A percentile compares a stretch with the other conserved stretches of the same genome.
Evolutionary conservation across 1,140 invertebrate species (phyloP).

Genomic region (Venturia canescens): DNA sequence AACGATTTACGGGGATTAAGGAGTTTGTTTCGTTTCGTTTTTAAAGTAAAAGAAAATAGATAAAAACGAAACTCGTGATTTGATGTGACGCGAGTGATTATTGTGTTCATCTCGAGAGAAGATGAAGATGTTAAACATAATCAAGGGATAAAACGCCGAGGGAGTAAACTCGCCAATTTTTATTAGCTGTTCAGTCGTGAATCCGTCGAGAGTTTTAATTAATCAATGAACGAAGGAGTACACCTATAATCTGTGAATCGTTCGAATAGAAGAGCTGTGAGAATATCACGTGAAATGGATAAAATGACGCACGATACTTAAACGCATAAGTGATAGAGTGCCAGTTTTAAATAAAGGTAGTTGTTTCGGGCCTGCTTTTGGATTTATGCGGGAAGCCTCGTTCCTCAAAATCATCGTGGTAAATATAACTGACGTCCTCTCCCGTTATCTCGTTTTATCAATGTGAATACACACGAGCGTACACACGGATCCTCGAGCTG

Average conservation of each 20-base stretch:
- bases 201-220: background rate
- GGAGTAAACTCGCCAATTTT: background rate
- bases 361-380: background rate
- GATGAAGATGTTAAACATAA: conserved; percentile 1
- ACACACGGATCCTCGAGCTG: conserved; percentile 11
- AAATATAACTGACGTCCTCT: too few relatives aligned
- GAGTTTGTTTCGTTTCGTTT: background rate
- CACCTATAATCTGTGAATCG: background rate
- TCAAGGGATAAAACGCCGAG: background rate
- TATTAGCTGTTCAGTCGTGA: background rate
- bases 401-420: conserved; percentile 36
- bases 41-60: background rate
- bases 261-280: background rate
- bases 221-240: too few relatives aligned
- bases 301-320: conserved; percentile 34
- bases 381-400: too few relatives aligned
- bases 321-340: conserved; percentile 1
- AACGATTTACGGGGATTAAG: background rate
- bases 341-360: conserved; percentile 42
- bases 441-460: conserved; percentile 23
- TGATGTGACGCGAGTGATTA: conserved; percentile 17
- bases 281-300: conserved; percentile 9
- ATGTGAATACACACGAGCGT: too few relatives aligned
- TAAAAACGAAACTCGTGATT: conserved; percentile 10
- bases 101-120: background rate